Conservation (phyloP, 2,888 invertebrate genomes). For the Chouioia cunea region DNA sequence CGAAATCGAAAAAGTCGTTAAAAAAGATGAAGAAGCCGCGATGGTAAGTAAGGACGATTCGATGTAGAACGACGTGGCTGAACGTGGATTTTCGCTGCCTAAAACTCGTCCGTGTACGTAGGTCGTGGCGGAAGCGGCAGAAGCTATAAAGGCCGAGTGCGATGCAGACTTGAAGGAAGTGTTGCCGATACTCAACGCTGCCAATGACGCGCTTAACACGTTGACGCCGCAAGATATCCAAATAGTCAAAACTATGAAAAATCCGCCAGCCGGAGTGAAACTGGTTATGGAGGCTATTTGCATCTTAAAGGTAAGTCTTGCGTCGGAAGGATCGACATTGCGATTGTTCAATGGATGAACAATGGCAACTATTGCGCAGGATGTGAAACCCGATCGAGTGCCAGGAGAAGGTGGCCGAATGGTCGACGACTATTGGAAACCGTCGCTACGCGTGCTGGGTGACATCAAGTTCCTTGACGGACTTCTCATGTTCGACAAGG, state of each 20-base stretch:
- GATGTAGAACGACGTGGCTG: no score
- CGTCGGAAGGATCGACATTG: not conserved
- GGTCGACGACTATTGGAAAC: conserved; percentile 93
- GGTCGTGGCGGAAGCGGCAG: conserved; percentile 72
- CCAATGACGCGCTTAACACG: conserved; percentile 89
- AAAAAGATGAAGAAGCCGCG: conserved; percentile 84
- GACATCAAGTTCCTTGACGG: conserved; percentile 94
- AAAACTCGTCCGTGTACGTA: no score
- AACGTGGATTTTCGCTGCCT: no score
- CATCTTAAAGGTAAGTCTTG: conserved; percentile 79
- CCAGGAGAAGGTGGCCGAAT: conserved; percentile 83
- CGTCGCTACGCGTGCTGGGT: conserved; percentile 88
- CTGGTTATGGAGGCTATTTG: conserved; percentile 98
- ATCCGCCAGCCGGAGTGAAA: conserved; percentile 90
- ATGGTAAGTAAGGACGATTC: conserved; percentile 61
- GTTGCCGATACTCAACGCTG: conserved; percentile 89
- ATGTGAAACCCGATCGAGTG: conserved; percentile 89
- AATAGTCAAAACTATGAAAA: conserved; percentile 97
- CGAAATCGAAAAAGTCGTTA: conserved; percentile 83
- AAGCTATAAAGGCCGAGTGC: conserved; percentile 92
- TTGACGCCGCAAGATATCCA: conserved; percentile 94
- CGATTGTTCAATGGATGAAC: not conserved
- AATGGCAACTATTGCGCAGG: conserved; percentile 69
- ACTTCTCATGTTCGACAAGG: conserved; percentile 90
- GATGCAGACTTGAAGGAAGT: conserved; percentile 93